Percentiles rank a stretch among this genome's conserved stretches.
phyloP scores from a whole-genome alignment of 1,140 invertebrate genomes.

The Aleiodes sp. region DNA sequence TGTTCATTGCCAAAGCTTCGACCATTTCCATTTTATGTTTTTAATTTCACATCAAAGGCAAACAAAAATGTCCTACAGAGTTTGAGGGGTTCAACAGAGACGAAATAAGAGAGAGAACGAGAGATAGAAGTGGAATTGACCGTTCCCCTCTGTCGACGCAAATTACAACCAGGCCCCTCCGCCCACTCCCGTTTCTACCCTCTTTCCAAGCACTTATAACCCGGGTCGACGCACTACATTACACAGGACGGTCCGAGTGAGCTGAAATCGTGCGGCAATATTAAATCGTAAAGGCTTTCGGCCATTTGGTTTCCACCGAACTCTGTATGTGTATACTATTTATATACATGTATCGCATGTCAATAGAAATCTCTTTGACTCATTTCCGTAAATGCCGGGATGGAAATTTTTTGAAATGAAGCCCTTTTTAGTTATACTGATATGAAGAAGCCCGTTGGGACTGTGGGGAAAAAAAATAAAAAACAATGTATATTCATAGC shows the following conservation, averaged over 20 bases:
- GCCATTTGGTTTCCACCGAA: background rate
- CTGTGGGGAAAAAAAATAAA: too few relatives aligned
- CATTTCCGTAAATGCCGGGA: background rate
- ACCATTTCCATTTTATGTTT: slow-evolving; percentile 30
- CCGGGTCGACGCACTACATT: slow-evolving; percentile 21
- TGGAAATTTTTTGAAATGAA: background rate
- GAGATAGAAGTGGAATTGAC: background rate
- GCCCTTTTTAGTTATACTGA: background rate
- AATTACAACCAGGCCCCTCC: slow-evolving; percentile 23
- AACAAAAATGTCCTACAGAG: slow-evolving; percentile 10
- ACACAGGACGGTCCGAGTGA: slow-evolving; percentile 20
- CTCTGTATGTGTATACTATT: too few relatives aligned
- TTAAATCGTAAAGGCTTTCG: slow-evolving; percentile 22
- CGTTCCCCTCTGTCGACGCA: slow-evolving; percentile 18
- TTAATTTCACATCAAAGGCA: slow-evolving; percentile 43
- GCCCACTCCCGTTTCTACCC: background rate
- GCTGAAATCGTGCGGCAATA: slow-evolving; percentile 28
- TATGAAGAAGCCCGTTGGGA: too few relatives aligned
- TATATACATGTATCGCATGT: background rate
- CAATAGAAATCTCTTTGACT: slow-evolving; percentile 11
- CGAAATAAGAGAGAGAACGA: background rate
- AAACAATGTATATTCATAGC: too few relatives aligned
- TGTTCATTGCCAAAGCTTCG: background rate
- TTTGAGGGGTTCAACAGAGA: background rate
- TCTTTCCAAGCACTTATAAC: background rate